A percentile compares a stretch with the other conserved stretches of the same genome.
Evolutionary conservation across 2,888 invertebrate genomes (phyloP).

Genomic region (Acanthacorydalis orientalis): DNA sequence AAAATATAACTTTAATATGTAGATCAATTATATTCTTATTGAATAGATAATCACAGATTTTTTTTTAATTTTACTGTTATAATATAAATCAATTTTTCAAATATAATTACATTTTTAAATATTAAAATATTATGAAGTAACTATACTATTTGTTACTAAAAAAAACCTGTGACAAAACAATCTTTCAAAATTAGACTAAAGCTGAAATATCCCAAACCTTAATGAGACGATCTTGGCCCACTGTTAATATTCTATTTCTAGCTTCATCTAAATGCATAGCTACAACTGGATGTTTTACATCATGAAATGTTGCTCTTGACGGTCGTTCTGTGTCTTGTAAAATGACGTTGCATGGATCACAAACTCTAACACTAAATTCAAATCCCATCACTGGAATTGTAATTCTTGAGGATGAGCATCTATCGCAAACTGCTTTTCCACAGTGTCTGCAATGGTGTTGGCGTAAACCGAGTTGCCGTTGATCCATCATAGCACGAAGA

Average conservation of each 20-base stretch:
- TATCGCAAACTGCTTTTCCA: constrained; percentile 89
- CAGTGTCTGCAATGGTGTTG: constrained; percentile 88
- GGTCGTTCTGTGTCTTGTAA: constrained; percentile 73
- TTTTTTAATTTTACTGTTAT: too few species aligned
- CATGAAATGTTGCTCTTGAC: constrained; percentile 87
- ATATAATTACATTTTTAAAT: too few species aligned
- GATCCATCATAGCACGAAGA: constrained; percentile 95
- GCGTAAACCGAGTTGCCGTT: constrained; percentile 77
- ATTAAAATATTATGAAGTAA: too few species aligned
- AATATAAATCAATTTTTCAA: too few species aligned
- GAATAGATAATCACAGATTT: too few species aligned
- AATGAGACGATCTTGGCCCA: constrained; percentile 88
- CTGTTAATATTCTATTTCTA: constrained; percentile 73
- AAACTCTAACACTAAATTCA: constrained; percentile 93
- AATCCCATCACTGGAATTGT: constrained; percentile 94
- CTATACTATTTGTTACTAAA: too few species aligned
- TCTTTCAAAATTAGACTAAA: constrained; percentile 16
- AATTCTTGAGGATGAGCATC: constrained; percentile 75
- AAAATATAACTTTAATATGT: too few species aligned
- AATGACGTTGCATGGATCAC: constrained; percentile 74
- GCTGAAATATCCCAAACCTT: constrained; percentile 82
- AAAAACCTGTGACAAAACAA: too few species aligned
- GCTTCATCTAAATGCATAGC: constrained; percentile 82
- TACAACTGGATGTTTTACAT: constrained; percentile 81
- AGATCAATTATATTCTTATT: too few species aligned